Evolutionary conservation across 2,797 vertebrate genomes (phyloP), one percentile per base, ranked within the genome.

Genomic region (Microctenopoma lineatum): DNA sequence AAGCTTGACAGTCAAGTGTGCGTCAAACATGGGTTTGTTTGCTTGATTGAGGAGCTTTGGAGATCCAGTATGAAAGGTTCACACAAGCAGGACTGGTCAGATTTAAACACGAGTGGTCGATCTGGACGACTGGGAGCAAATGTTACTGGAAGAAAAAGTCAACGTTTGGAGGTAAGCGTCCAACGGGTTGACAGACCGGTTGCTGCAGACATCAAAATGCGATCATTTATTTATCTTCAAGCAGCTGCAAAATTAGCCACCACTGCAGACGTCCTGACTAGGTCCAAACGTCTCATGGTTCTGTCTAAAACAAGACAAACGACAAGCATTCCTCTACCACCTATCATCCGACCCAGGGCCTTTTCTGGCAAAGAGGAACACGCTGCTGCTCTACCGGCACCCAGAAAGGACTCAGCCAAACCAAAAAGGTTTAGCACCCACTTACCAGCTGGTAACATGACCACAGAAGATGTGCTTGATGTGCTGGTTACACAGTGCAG

Each of bases 321-420:
- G 1, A 59, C 59, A 5, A 68, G 62, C 63, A n/a, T 73, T 29
- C 62, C 65, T 11, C 77, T 94, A 12, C 93, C 91, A 11, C 91
- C 92, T 0, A 93, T 94, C 71, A 76, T 47, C 38, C 70, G 62
- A 41, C 81, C 79, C 10, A 87, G 59, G 70, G 29, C 75, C 25
- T 53, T 38, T 62, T 27, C 68, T 26, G 13, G 73, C 6, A 75
- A 78, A 59, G 56, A 58, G 1, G 45, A 36, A 14, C 0, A 3
- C 8, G 16, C 55, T 2, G 46, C 65, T 5, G 42, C 57, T 73
- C 53, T 11, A 21, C 58, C 51, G 9, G 34, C 66, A 29, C 7
- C 41, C 61, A 27, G 57, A 29, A 62, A 53, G 42, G 15, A 58
- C 39, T 54, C 29, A 36, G 50, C 57, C 27, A 65, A 70, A 29